Conservation (phyloP, 2,113 vertebrate genomes). For the Sinosuthora webbiana region DNA sequence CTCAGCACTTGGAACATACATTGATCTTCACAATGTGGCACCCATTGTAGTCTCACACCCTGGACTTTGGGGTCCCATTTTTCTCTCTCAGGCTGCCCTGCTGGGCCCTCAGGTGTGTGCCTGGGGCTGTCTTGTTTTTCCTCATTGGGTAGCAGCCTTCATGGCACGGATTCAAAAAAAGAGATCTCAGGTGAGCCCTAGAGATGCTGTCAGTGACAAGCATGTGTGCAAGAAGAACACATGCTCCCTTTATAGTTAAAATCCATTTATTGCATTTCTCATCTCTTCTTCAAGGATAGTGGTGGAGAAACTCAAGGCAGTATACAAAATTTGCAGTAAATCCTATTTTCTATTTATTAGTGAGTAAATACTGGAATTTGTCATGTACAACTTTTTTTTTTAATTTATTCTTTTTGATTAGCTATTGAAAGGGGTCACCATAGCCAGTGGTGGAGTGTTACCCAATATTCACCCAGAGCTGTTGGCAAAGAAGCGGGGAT, state of each 20-base stretch:
- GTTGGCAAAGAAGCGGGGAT: conserved; percentile 92
- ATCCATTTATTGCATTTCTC: neutral
- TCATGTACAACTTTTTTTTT: neutral
- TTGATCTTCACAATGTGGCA: neutral
- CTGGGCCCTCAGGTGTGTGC: neutral
- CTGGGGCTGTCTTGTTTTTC: neutral
- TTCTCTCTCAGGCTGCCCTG: neutral
- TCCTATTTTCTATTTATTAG: neutral
- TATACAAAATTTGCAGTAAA: neutral
- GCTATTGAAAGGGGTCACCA: conserved; percentile 97
- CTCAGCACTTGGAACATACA: neutral
- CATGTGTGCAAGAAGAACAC: neutral
- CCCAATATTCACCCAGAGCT: conserved; percentile 98
- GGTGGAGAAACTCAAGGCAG: neutral
- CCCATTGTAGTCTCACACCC: neutral
- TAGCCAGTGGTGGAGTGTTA: conserved; percentile 94
- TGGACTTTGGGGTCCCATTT: neutral
- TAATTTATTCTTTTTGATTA: conserved; percentile 41
- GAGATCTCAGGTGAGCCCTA: neutral
- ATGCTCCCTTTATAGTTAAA: neutral
- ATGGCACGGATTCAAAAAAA: neutral
- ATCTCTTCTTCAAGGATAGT: neutral
- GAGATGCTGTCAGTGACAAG: neutral
- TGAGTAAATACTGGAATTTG: neutral
- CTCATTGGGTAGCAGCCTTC: neutral